phyloP scores from a whole-genome alignment of 1,140 invertebrate genomes.

The Drosophila saltans region DNA sequence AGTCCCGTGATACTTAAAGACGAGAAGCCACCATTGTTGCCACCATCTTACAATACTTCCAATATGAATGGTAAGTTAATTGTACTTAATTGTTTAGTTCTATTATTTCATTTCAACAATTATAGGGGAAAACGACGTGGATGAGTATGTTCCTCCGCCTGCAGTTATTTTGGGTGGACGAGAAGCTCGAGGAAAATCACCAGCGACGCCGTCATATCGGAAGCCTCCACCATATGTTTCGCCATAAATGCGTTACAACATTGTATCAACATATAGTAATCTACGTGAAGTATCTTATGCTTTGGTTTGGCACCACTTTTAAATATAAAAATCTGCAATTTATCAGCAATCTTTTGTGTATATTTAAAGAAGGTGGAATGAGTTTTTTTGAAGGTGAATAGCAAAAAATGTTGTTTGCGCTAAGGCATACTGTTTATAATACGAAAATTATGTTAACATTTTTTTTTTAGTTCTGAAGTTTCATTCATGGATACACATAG shows the following conservation, averaged over 20 bases:
- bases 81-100: too few species aligned
- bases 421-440: too few species aligned
- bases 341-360: not conserved
- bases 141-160: constrained; percentile 91
- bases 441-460: too few species aligned
- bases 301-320: not conserved
- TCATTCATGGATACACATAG: too few species aligned
- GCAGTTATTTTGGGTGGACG: constrained; percentile 89
- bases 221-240: constrained; percentile 96
- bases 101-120: not conserved
- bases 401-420: not conserved
- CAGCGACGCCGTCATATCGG: constrained; percentile 92
- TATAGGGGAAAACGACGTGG: constrained; percentile 84
- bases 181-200: constrained; percentile 85
- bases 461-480: not conserved
- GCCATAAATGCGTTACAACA: constrained; percentile 87
- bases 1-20: constrained; percentile 96
- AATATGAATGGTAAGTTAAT: constrained; percentile 75
- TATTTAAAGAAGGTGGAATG: not conserved
- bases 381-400: not conserved
- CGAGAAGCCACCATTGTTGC: constrained; percentile 93
- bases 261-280: not conserved
- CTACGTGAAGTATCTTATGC: not conserved
- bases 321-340: not conserved
- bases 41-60: constrained; percentile 84